A percentile compares a stretch with the other conserved stretches of the same genome.
phyloP scores from a whole-genome alignment of 2,797 vertebrate genomes.

The Sebastes glaucus region DNA sequence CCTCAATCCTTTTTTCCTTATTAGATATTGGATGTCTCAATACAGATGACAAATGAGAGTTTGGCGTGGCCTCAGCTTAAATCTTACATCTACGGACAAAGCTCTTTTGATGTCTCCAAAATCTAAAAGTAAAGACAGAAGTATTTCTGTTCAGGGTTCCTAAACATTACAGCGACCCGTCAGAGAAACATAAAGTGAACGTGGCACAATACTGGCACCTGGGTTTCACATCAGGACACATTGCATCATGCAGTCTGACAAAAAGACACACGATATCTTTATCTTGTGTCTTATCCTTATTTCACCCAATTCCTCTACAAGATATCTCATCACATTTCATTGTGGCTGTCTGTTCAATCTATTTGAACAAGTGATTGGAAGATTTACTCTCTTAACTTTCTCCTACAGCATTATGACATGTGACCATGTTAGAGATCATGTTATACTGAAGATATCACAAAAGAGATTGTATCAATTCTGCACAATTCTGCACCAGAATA shows the following conservation, averaged over 20 bases:
- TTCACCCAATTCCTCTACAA: neutral
- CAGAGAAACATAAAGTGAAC: neutral
- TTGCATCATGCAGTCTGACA: neutral
- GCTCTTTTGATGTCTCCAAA: neutral
- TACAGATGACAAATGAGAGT: slow-evolving; percentile 15
- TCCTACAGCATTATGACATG: neutral
- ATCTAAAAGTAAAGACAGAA: neutral
- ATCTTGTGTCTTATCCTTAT: neutral
- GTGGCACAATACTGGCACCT: neutral
- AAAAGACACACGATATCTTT: neutral
- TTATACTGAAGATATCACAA: neutral
- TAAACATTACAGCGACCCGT: neutral
- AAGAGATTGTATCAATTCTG: neutral
- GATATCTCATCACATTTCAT: neutral
- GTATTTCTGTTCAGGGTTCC: neutral
- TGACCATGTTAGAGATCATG: neutral
- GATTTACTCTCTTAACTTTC: neutral
- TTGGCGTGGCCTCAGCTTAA: slow-evolving; percentile 1
- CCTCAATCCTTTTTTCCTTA: slow-evolving; percentile 12
- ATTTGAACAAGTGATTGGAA: neutral
- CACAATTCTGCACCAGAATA: neutral
- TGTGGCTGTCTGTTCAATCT: neutral
- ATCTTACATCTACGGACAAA: slow-evolving; percentile 1
- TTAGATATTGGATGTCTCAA: slow-evolving; percentile 23
- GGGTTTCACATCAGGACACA: neutral